Evolutionary conservation across 2,113 vertebrate genomes (phyloP), one percentile per base, ranked within the genome.

Genomic region (Mustela lutreola): DNA sequence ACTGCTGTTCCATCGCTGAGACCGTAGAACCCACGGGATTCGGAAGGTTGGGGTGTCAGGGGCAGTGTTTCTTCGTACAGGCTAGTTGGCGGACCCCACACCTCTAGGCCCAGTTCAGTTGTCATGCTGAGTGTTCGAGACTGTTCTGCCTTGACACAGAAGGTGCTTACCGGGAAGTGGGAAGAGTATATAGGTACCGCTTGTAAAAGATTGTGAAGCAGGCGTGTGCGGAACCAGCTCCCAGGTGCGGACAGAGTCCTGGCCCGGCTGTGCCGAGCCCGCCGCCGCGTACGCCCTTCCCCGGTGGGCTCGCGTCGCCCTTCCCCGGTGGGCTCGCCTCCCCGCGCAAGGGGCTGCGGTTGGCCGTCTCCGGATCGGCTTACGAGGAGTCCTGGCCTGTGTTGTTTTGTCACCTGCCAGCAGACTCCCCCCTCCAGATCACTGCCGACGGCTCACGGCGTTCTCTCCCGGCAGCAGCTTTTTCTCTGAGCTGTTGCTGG

Each of bases 351-450:
- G 7, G 24, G 36, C 83, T 58, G 0, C 5, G 36, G 48, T 21
- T n/a, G 50, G 21, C 73, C 7, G 0, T 4, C 19, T 33, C 33
- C n/a, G 28, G n/a, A 7, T 56, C 5, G 1, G 2, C 31, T 0
- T 45, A 14, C 19, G 2, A 31, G 21, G 73, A 65, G 7, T 14
- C 48, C 7, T 14, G n/a, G 60, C 71, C 39, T 56, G n/a, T 19
- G 4, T 33, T 33, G 19, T 42, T 86, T n/a, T 33, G 33, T 86
- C 81, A 3, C 33, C 4, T 18, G n/a, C 31, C 60, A 10, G 9
- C 36, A 28, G 1, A 45, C 4, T 42, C 15, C 0, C 7, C 19
- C 19, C 3, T 6, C 24, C 45, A 22, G 0, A 19, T 56, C 7
- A 1, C 21, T 22, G 89, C 24, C 0, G 5, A 9, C 21, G 26